Conservation (phyloP, 2,797 vertebrate genomes). For the Phalloptychus januarius region DNA sequence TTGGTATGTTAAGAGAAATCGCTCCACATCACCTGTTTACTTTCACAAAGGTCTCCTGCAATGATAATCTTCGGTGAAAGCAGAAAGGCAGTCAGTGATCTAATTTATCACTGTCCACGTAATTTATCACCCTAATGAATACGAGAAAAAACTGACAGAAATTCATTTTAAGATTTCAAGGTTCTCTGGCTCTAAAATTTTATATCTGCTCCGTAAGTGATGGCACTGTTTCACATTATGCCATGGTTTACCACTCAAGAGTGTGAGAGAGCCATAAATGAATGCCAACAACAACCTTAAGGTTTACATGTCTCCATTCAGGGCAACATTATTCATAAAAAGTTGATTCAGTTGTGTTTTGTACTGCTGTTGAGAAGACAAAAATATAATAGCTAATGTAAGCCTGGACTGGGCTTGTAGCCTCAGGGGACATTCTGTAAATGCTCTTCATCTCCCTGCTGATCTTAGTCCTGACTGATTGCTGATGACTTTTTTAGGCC, state of each 20-base stretch:
- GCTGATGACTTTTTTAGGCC: slow-evolving; percentile 96
- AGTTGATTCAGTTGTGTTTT: slow-evolving; percentile 43
- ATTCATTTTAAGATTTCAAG: background rate
- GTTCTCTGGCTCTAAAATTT: background rate
- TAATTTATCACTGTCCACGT: no score
- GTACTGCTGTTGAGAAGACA: slow-evolving; percentile 35
- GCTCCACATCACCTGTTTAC: background rate
- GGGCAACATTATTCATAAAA: slow-evolving; percentile 20
- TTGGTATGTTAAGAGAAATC: background rate
- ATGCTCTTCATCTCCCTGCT: slow-evolving; percentile 81
- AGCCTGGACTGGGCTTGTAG: slow-evolving; percentile 63
- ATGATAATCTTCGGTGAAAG: no score
- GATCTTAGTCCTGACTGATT: slow-evolving; percentile 89
- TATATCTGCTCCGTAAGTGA: background rate
- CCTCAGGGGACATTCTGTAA: slow-evolving; percentile 87
- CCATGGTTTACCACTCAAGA: background rate
- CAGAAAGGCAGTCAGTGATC: no score
- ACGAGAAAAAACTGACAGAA: background rate
- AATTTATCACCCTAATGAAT: background rate
- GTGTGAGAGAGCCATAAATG: slow-evolving; percentile 8
- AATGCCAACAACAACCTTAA: slow-evolving; percentile 15
- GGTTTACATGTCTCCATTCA: slow-evolving; percentile 5
- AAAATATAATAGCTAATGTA: slow-evolving; percentile 66
- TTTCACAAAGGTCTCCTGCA: no score
- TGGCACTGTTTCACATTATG: background rate